A percentile compares a stretch with the other conserved stretches of the same genome.
Evolutionary conservation across 2,888 invertebrate genomes (phyloP).

Genomic region (Cephus rjabovi): DNA sequence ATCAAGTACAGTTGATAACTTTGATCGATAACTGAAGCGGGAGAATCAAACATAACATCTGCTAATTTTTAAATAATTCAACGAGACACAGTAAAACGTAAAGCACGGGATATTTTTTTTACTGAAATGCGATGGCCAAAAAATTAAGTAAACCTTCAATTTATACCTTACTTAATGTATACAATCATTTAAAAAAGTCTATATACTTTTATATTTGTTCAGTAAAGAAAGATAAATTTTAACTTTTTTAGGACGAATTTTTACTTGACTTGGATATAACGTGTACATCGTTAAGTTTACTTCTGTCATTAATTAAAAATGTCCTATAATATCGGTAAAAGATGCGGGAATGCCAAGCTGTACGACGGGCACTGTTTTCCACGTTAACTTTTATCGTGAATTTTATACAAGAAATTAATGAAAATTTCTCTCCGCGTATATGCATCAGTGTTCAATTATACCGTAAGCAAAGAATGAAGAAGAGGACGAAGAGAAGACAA

Average conservation of each 20-base stretch:
- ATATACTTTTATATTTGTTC: background rate
- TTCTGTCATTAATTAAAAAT: background rate
- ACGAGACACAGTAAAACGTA: too few relatives aligned
- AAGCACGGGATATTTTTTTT: background rate
- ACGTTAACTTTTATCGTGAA: background rate
- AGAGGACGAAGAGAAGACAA: background rate
- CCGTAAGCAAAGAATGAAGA: conserved; percentile 10
- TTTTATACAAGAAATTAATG: background rate
- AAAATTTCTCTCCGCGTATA: background rate
- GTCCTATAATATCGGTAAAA: background rate
- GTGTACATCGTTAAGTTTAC: background rate
- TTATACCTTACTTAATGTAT: background rate
- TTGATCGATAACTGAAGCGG: too few relatives aligned
- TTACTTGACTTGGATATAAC: background rate
- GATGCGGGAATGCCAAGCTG: background rate
- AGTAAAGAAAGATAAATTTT: background rate
- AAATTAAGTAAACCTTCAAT: background rate
- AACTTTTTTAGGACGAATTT: background rate
- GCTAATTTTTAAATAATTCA: background rate
- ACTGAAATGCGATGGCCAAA: background rate
- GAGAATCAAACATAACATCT: too few relatives aligned
- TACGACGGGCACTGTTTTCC: background rate
- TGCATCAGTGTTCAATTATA: background rate
- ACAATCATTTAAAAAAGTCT: too few relatives aligned
- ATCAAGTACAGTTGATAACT: too few relatives aligned